Evolutionary conservation across 2,888 invertebrate species (phyloP).

Genomic region (Spatulosminthurus flaviceps): DNA sequence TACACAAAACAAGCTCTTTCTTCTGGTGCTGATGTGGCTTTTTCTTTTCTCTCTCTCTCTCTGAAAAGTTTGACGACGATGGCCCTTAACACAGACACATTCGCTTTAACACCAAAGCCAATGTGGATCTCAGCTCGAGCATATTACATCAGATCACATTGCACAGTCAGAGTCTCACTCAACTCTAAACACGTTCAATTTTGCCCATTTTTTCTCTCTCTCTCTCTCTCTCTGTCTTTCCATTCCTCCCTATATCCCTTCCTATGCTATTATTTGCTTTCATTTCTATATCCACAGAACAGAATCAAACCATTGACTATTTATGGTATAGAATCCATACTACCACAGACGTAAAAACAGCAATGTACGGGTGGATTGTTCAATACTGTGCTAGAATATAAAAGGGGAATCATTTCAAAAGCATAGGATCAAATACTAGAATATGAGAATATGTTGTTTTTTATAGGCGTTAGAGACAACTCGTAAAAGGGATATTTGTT

Average conservation of each 20-base stretch:
- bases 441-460: not conserved
- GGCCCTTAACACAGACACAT: slow-evolving; percentile 40
- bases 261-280: not conserved
- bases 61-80: slow-evolving; percentile 40
- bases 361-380: not conserved
- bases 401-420: not conserved
- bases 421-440: not conserved
- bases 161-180: slow-evolving; percentile 33
- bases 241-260: not conserved
- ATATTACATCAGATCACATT: slow-evolving; percentile 38
- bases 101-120: slow-evolving; percentile 40
- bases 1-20: not conserved
- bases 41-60: too few species aligned
- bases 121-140: slow-evolving; percentile 16
- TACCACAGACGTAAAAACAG: not conserved
- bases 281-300: not conserved
- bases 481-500: slow-evolving; percentile 14
- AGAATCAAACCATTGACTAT: too few species aligned
- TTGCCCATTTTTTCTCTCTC: slow-evolving; percentile 3
- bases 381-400: not conserved
- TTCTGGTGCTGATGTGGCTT: slow-evolving; percentile 40
- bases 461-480: not conserved
- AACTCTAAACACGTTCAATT: slow-evolving; percentile 32
- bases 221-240: not conserved
- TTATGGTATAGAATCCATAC: not conserved